A percentile compares a stretch with the other conserved stretches of the same genome.
phyloP scores from a whole-genome alignment of 2,888 invertebrate species.

The Brachyptera putata region DNA sequence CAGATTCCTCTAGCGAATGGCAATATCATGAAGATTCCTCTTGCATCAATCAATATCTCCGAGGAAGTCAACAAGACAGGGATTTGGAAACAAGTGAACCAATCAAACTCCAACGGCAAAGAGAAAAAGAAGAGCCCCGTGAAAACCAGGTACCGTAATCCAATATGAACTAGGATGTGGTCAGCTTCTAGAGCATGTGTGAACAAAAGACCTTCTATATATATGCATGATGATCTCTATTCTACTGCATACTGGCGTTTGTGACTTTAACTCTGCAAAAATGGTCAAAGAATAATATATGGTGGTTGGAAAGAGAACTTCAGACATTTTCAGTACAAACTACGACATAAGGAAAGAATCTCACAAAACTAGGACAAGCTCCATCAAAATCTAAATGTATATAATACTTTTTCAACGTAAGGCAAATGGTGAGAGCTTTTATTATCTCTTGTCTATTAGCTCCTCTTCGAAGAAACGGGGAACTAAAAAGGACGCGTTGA shows the following conservation, averaged over 20 bases:
- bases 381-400: too few relatives aligned
- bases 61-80: conserved; percentile 92
- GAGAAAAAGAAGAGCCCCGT: conserved; percentile 46
- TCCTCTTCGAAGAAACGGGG: conserved; percentile 65
- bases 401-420: too few relatives aligned
- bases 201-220: background rate
- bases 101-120: conserved; percentile 55
- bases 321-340: too few relatives aligned
- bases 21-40: conserved; percentile 83
- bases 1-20: conserved; percentile 86
- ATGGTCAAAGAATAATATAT: too few relatives aligned
- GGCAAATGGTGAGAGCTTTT: background rate
- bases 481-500: conserved; percentile 59
- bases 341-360: too few relatives aligned
- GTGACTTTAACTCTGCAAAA: too few relatives aligned
- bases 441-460: conserved; percentile 29
- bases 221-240: background rate
- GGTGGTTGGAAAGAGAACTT: too few relatives aligned
- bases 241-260: conserved; percentile 11
- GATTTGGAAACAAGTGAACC: conserved; percentile 90
- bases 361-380: too few relatives aligned
- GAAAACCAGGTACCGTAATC: conserved; percentile 35
- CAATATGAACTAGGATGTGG: background rate
- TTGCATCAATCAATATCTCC: conserved; percentile 81
- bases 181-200: background rate